These are phyloP conservation scores for Trogon surrucura DNA, from an alignment of 2,113 vertebrate species.

Conservation along the genomic window DNA sequence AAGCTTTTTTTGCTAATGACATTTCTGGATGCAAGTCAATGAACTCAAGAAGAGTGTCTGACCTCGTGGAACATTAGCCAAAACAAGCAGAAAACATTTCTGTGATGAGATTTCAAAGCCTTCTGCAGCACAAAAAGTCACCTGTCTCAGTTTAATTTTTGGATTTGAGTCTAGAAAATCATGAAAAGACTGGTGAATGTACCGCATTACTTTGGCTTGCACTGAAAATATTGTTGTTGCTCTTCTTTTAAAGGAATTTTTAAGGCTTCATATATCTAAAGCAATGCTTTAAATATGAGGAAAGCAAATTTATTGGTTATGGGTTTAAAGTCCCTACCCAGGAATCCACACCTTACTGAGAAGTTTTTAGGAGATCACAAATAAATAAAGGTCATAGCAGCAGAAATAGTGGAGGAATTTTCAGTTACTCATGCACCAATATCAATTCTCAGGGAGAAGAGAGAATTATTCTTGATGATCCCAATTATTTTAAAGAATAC, in stretches of 20 bases:
- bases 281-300: not conserved
- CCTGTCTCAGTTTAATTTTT: not conserved
- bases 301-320: not conserved
- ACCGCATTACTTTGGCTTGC: not conserved
- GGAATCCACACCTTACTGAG: not conserved
- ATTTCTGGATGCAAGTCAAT: slow-evolving; percentile 15
- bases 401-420: not conserved
- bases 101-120: not conserved
- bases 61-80: not conserved
- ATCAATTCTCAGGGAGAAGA: not conserved
- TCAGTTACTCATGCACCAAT: not conserved
- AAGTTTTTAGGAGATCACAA: not conserved
- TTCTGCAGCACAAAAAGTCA: not conserved
- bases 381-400: not conserved
- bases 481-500: not conserved
- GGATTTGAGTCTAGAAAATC: not conserved
- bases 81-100: not conserved
- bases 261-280: not conserved
- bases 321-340: not conserved
- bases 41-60: not conserved
- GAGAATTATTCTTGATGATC: not conserved
- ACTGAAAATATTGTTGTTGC: not conserved
- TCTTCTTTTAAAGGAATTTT: not conserved
- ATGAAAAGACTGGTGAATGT: not conserved
- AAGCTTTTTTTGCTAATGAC: slow-evolving; percentile 4